Percentiles rank a stretch among this genome's conserved stretches.
These are phyloP conservation scores for Ornithorhynchus anatinus DNA, from an alignment of 2,113 vertebrate species.

Conservation along the genomic window DNA sequence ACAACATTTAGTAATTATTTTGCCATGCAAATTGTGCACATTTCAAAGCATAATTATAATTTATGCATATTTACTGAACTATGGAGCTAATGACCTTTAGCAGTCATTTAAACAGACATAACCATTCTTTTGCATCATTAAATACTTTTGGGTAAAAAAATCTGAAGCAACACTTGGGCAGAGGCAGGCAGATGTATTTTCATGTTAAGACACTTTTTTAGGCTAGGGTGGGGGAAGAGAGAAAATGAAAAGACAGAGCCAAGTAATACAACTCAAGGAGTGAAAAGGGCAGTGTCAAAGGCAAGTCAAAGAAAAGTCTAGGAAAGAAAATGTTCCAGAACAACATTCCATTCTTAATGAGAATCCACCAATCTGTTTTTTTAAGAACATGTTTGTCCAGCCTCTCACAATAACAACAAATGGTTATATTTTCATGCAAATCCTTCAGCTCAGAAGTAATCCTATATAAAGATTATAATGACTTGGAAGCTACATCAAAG, in stretches of 20 bases:
- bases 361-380: constrained; percentile 28
- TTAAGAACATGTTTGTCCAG: constrained; percentile 16
- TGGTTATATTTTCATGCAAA: constrained; percentile 31
- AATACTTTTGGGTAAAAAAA: background rate
- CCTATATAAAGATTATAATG: background rate
- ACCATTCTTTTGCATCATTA: background rate
- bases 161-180: background rate
- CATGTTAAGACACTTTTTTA: background rate
- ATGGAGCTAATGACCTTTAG: background rate
- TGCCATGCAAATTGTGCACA: background rate
- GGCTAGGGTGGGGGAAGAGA: background rate
- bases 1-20: background rate
- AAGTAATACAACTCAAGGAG: background rate
- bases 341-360: constrained; percentile 39
- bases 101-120: background rate
- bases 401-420: background rate
- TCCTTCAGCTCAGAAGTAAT: background rate
- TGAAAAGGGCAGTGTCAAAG: background rate
- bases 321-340: constrained; percentile 19
- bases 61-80: background rate
- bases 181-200: background rate
- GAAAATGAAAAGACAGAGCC: background rate
- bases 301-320: background rate
- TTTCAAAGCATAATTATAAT: background rate
- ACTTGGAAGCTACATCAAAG: background rate